phyloP scores from a whole-genome alignment of 2,113 vertebrate genomes.

The Deroptyus accipitrinus region DNA sequence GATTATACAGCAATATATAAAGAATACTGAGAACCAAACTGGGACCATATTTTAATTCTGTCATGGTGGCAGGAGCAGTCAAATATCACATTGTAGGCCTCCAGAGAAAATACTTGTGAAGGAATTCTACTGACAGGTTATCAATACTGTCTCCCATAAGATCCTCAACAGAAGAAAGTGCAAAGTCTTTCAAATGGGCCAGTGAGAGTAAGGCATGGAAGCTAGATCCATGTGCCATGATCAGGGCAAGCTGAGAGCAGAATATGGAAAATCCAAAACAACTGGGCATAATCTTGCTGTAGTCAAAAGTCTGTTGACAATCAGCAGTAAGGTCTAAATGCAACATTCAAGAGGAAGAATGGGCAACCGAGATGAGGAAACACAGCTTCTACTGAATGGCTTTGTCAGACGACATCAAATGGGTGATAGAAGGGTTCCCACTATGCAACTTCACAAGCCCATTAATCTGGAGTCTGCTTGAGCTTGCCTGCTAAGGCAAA shows the following conservation, averaged over 20 bases:
- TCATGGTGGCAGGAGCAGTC: background rate
- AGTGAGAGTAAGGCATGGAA: background rate
- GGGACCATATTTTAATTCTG: background rate
- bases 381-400: background rate
- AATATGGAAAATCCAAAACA: background rate
- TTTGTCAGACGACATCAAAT: background rate
- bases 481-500: background rate
- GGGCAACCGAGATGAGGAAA: background rate
- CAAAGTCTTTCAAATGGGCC: fast-evolving
- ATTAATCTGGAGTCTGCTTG: background rate
- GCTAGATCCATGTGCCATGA: background rate
- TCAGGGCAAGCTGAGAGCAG: background rate
- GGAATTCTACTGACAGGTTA: background rate
- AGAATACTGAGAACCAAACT: background rate
- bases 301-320: background rate
- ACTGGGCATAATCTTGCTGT: background rate
- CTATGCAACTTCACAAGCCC: background rate
- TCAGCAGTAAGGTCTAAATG: background rate
- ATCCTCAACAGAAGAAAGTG: background rate
- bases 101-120: background rate
- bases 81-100: background rate
- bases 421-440: background rate
- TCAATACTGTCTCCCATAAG: fast-evolving
- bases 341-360: background rate
- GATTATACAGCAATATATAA: background rate